Base-by-base conservation (phyloP, 2,797 vertebrate species). In the Myiotriccus ornatus region DNA sequence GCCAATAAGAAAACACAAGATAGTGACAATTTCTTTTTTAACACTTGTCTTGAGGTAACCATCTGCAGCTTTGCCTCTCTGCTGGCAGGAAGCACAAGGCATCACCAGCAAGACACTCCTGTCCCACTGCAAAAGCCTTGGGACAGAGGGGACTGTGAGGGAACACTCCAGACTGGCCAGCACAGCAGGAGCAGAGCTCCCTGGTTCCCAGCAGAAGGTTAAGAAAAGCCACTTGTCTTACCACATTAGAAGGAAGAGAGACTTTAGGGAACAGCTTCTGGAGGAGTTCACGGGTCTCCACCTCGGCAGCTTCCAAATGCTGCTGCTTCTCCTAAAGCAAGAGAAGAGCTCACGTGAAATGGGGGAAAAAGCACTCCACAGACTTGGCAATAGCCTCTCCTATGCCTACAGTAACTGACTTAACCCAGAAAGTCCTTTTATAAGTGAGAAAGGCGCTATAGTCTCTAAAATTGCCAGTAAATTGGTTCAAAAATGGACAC, bases 201-300 rank as follows among this genome's bases (percentile, higher is more conserved):
- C 71, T 37, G 60, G 30, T 10, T 62, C 34, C 25, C 32, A 84
- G 56, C 23, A 32, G 12, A 0, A 60, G 8, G 5, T 14, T 2
- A 17, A 8, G 11, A 49, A 62, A 2, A 78, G 27, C 6, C n/a
- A 28, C 34, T 80, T 96, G 32, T 89, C 97, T 98, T 98, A 98
- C 98, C 98, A 98, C 85, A 14, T 92, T 90, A 67, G 97, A 95
- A 94, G 99, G 98, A 60, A 99, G 98, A 95, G 99, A 98, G 75
- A 99, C 98, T 20, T 97, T 96, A 43, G 99, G 99, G 95, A 99
- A 98, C 74, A 99, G 97, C 96, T 98, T 99, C 98, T 98, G 98
- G 69, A 99, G 98, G 89, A 98, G 97, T 30, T 98, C 97, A 92
- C 98, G 98, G 53, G 98, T 98, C 95, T 99, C 98, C 3, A 98